Evolutionary conservation across 2,888 invertebrate genomes (phyloP).

Genomic region (Archaeoteleia sp.): DNA sequence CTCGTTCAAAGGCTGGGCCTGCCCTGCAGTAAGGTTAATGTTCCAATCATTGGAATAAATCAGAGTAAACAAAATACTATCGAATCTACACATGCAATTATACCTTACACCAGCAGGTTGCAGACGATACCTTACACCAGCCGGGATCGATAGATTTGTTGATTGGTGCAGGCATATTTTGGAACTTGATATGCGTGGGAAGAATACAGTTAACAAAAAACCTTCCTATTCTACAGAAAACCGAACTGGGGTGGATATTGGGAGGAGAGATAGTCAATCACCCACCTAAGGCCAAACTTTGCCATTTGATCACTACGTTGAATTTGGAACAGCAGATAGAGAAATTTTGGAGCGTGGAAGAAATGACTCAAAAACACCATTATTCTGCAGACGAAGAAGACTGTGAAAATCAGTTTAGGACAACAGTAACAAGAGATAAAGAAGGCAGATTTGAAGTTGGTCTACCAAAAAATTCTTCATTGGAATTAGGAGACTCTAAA

Average conservation of each 20-base stretch:
- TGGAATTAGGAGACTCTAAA: constrained; percentile 30
- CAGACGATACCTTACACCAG: background rate
- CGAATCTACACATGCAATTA: too few relatives aligned
- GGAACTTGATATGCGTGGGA: background rate
- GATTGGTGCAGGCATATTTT: constrained; percentile 5
- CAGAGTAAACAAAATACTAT: constrained; percentile 1
- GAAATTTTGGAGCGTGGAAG: background rate
- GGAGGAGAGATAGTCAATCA: too few relatives aligned
- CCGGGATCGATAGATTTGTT: constrained; percentile 1
- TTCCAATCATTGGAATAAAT: constrained; percentile 2
- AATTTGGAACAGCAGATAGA: constrained; percentile 2
- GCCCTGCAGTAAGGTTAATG: background rate
- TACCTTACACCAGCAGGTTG: too few relatives aligned
- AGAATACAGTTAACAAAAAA: background rate
- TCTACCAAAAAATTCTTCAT: constrained; percentile 11
- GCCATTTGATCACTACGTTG: too few relatives aligned
- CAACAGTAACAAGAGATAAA: constrained; percentile 1
- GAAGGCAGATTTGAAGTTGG: constrained; percentile 33
- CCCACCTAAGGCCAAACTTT: too few relatives aligned
- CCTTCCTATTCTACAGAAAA: constrained; percentile 2
- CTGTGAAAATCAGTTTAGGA: background rate
- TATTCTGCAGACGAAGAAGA: background rate
- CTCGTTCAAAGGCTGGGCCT: background rate
- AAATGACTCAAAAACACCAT: background rate
- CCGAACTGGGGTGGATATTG: constrained; percentile 1